phyloP scores from a whole-genome alignment of 2,888 invertebrate species.

The Caenorhabditis sulstoni region DNA sequence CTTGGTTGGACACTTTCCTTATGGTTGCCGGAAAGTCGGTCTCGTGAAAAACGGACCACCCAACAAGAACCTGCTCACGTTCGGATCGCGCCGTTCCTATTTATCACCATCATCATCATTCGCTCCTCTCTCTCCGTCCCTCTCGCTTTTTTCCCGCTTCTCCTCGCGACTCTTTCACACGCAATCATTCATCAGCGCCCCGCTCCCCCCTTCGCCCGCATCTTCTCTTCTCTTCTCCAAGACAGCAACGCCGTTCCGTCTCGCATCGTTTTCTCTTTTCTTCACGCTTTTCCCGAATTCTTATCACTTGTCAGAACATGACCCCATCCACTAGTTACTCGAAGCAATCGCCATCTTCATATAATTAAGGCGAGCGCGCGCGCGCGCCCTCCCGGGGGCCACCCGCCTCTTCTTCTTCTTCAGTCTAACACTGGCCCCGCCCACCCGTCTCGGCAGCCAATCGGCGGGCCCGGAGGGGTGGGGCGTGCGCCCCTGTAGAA shows the following conservation, averaged over 20 bases:
- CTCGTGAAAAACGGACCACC: too few relatives aligned
- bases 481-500: conserved; percentile 2
- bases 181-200: conserved; percentile 2
- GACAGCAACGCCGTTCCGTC: neutral
- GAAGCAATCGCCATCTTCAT: neutral
- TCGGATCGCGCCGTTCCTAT: neutral
- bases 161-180: neutral
- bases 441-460: conserved; percentile 17
- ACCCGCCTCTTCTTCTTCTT: neutral
- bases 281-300: too few relatives aligned
- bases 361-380: neutral
- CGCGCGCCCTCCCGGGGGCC: neutral
- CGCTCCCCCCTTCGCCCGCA: neutral
- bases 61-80: neutral
- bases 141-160: neutral
- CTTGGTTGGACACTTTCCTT: too few relatives aligned
- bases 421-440: conserved; percentile 10
- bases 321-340: too few relatives aligned
- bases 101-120: neutral
- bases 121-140: neutral
- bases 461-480: neutral
- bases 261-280: too few relatives aligned
- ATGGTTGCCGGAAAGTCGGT: too few relatives aligned
- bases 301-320: too few relatives aligned
- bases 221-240: neutral